These are phyloP conservation scores for Folsomia candida DNA, from an alignment of 2,888 invertebrate genomes.

Conservation along the genomic window DNA sequence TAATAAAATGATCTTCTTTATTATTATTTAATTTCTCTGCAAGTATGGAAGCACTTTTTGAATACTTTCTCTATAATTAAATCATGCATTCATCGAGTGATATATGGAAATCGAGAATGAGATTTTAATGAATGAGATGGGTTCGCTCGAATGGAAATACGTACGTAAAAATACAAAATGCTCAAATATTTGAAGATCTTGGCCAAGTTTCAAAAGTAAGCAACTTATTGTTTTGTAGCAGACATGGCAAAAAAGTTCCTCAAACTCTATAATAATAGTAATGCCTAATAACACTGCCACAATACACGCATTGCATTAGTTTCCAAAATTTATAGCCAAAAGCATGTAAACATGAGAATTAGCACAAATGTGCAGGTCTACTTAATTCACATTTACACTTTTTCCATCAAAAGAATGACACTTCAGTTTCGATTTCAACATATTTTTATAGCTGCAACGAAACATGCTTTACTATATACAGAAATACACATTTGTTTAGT, in stretches of 20 bases:
- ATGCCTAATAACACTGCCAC: too few relatives aligned
- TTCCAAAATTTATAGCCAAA: too few relatives aligned
- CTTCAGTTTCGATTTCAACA: constrained; percentile 15
- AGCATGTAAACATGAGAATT: constrained; percentile 4
- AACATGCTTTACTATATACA: not conserved
- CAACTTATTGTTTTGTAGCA: too few relatives aligned
- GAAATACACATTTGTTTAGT: not conserved
- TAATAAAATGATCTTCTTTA: not conserved
- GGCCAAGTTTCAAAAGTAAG: not conserved
- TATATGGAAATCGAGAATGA: not conserved
- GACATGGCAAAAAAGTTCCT: not conserved
- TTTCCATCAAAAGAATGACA: constrained; percentile 8
- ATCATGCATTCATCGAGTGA: not conserved
- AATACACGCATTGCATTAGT: too few relatives aligned
- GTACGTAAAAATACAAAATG: not conserved
- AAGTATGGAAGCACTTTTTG: not conserved
- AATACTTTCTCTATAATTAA: not conserved
- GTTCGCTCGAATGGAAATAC: not conserved
- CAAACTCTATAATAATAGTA: too few relatives aligned
- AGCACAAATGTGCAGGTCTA: constrained; percentile 21
- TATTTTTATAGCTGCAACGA: not conserved
- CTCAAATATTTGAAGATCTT: not conserved
- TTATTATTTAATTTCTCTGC: too few relatives aligned
- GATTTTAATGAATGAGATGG: not conserved
- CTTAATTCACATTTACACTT: not conserved